Conservation (phyloP, 2,888 invertebrate genomes). For the Campaea margaritaria region DNA sequence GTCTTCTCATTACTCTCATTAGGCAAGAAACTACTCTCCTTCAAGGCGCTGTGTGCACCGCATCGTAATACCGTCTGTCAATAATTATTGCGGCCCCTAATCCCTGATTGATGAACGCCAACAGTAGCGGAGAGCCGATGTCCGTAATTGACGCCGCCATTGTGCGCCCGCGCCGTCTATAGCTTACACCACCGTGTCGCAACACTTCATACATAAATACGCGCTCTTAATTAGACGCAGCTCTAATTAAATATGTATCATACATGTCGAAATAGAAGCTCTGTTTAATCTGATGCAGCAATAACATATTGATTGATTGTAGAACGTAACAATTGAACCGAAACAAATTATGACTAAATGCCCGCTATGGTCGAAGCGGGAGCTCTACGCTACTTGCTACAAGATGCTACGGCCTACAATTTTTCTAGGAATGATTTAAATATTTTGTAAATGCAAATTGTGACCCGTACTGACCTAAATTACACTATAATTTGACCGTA, state of each 20-base stretch:
- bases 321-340: constrained; percentile 36
- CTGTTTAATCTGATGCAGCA: constrained; percentile 52
- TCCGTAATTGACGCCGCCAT: constrained; percentile 71
- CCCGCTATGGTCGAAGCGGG: constrained; percentile 26
- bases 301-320: constrained; percentile 57
- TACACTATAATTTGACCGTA: not conserved
- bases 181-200: constrained; percentile 43
- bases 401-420: constrained; percentile 13
- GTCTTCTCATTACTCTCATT: constrained; percentile 50
- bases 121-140: constrained; percentile 69
- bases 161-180: constrained; percentile 56
- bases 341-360: constrained; percentile 34
- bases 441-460: too few relatives aligned
- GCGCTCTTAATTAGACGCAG: constrained; percentile 67
- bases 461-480: not conserved
- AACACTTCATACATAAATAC: constrained; percentile 57
- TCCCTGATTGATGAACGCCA: constrained; percentile 76
- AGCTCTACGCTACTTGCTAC: constrained; percentile 46
- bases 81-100: constrained; percentile 76
- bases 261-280: constrained; percentile 61
- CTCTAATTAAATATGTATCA: constrained; percentile 66
- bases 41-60: constrained; percentile 47
- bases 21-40: constrained; percentile 55
- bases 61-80: constrained; percentile 68
- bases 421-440: too few relatives aligned